phyloP scores from a whole-genome alignment of 2,888 invertebrate species.

The Caenorhabditis sp. region DNA sequence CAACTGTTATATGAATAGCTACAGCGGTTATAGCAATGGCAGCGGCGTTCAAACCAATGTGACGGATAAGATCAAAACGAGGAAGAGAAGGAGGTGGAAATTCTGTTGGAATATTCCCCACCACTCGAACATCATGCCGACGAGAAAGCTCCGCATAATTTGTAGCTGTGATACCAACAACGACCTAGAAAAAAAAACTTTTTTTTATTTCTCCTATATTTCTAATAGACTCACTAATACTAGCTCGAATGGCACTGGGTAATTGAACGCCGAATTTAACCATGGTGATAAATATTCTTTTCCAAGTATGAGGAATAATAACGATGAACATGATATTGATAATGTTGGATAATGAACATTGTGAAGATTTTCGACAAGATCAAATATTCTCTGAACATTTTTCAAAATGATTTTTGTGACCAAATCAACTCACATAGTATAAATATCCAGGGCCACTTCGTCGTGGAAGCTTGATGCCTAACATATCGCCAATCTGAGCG shows the following conservation, averaged over 20 bases:
- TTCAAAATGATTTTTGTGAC: background rate
- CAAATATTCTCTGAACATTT: conserved; percentile 55
- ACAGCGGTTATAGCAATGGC: conserved; percentile 66
- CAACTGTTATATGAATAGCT: conserved; percentile 67
- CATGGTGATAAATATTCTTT: conserved; percentile 65
- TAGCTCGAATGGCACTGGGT: conserved; percentile 68
- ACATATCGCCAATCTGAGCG: conserved; percentile 65
- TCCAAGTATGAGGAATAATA: conserved; percentile 59
- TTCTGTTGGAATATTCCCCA: conserved; percentile 68
- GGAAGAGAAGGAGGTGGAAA: conserved; percentile 65
- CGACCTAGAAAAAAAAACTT: conserved; percentile 45
- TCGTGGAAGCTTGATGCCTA: conserved; percentile 62
- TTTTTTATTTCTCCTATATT: too few relatives aligned
- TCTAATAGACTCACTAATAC: conserved; percentile 48
- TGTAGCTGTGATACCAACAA: conserved; percentile 68
- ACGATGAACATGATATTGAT: conserved; percentile 59
- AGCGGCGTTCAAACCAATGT: conserved; percentile 60
- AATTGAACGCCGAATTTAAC: conserved; percentile 64
- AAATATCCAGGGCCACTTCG: conserved; percentile 65
- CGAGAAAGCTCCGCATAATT: conserved; percentile 66
- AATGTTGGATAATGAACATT: conserved; percentile 56
- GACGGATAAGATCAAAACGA: conserved; percentile 63
- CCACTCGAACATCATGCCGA: conserved; percentile 63
- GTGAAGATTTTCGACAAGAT: conserved; percentile 51
- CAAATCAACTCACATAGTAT: conserved; percentile 53